Evolutionary conservation across 2,888 invertebrate species (phyloP), one percentile per base, ranked within the genome.

Genomic region (Eubasilissa splendida): DNA sequence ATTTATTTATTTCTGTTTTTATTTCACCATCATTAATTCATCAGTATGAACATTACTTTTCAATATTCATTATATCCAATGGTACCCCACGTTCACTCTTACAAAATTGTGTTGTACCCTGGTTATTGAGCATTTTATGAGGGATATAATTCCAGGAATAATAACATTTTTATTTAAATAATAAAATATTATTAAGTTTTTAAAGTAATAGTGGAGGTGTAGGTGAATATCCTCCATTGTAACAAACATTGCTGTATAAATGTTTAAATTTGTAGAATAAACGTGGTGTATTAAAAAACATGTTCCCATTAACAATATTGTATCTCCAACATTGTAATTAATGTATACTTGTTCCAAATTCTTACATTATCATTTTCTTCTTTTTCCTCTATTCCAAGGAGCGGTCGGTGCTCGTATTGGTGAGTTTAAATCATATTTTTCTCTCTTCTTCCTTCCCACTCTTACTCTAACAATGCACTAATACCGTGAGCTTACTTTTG

Each of bases 321-420:
- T 63, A 63, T 33, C 31, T 31, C 33, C n/a, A 33, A 33, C 68
- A 68, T 68, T 68, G 68, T 68, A 50, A 66, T 54, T 70, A 70
- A 70, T 70, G 70, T 75, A 14, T 81, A 74, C 70, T 77, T 81
- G 50, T 68, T 50, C 50, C 50, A 68, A 71, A 73, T 75, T 77
- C 70, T 83, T 80, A 77, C 83, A 75, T 84, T 81, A 75, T 81
- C 76, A 76, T 83, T 83, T 79, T 80, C 80, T 84, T 78, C 81
- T 80, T 77, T 73, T 84, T 85, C 84, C 85, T 85, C 85, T 84
- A 83, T 84, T 84, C 84, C 85, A 89, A 92, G 92, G 92, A 89
- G 93, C 93, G 85, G 93, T 93, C 85, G 93, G 93, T 85, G 93
- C 93, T 83, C 88, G 93, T 86, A 93, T 93, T 85, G 93, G 93